A percentile compares a stretch with the other conserved stretches of the same genome.
These are phyloP conservation scores for Drosophila putrida DNA, from an alignment of 2,888 invertebrate genomes.

Conservation along the genomic window DNA sequence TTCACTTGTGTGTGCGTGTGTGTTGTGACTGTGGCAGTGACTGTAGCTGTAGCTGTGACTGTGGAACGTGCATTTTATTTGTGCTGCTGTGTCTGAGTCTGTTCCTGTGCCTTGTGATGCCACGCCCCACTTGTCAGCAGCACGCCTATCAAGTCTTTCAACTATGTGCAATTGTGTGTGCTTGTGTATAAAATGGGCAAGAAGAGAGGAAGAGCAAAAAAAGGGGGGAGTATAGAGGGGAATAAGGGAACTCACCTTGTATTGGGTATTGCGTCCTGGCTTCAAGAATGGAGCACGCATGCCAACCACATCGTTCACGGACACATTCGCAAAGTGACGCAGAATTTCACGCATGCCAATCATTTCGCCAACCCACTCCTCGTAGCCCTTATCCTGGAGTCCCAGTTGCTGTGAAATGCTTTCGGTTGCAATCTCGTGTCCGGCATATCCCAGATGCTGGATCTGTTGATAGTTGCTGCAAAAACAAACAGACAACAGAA, in stretches of 20 bases:
- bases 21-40: background rate
- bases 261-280: slow-evolving; percentile 96
- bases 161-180: slow-evolving; percentile 23
- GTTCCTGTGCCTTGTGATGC: background rate
- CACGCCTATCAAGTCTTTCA: slow-evolving; percentile 12
- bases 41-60: background rate
- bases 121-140: slow-evolving; percentile 21
- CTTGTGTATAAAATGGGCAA: slow-evolving; percentile 3
- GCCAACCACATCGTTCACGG: slow-evolving; percentile 93
- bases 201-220: background rate
- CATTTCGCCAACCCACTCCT: slow-evolving; percentile 97
- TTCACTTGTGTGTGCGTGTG: slow-evolving; percentile 6
- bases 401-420: slow-evolving; percentile 91
- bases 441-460: slow-evolving; percentile 94
- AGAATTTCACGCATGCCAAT: slow-evolving; percentile 96
- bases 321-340: slow-evolving; percentile 92
- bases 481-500: slow-evolving; percentile 3
- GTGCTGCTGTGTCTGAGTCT: background rate
- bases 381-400: slow-evolving; percentile 94
- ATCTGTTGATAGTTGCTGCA: slow-evolving; percentile 97
- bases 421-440: slow-evolving; percentile 92
- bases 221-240: background rate
- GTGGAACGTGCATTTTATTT: slow-evolving; percentile 18
- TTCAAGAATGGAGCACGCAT: slow-evolving; percentile 95
- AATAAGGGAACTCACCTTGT: slow-evolving; percentile 89